Percentiles rank a stretch among this genome's conserved stretches.
Evolutionary conservation across 2,888 invertebrate genomes (phyloP).

Genomic region (Platycheirus albimanus): DNA sequence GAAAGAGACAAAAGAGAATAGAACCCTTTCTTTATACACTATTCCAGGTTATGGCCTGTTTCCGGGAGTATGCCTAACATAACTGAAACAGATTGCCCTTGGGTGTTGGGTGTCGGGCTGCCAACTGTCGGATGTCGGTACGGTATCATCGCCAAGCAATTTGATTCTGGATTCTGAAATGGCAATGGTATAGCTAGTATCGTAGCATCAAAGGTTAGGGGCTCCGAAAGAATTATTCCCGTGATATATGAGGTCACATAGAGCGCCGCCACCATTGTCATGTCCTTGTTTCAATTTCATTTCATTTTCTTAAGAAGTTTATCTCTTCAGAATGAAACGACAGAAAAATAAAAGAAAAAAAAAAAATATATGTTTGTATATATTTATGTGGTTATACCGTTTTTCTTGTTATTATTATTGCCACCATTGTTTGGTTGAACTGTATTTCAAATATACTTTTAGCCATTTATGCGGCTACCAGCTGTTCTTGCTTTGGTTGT

Average conservation of each 20-base stretch:
- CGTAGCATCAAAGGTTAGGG: constrained; percentile 12
- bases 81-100: constrained; percentile 55
- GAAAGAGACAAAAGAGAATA: neutral
- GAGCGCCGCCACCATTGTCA: constrained; percentile 52
- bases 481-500: constrained; percentile 11
- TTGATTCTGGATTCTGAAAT: constrained; percentile 34
- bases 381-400: too few relatives aligned
- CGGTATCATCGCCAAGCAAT: constrained; percentile 46
- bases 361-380: constrained; percentile 8
- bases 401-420: constrained; percentile 61
- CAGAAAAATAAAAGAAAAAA: constrained; percentile 18
- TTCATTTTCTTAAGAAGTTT: constrained; percentile 71
- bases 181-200: neutral
- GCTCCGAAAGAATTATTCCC: constrained; percentile 43
- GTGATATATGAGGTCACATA: constrained; percentile 52
- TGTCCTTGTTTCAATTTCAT: constrained; percentile 71
- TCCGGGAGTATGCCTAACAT: constrained; percentile 55
- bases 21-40: constrained; percentile 24
- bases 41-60: constrained; percentile 57
- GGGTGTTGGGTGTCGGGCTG: constrained; percentile 28
- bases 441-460: constrained; percentile 32
- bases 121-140: too few relatives aligned
- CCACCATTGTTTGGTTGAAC: constrained; percentile 44
- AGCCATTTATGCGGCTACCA: constrained; percentile 33
- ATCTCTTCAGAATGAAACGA: constrained; percentile 55